A percentile compares a stretch with the other conserved stretches of the same genome.
phyloP scores from a whole-genome alignment of 2,888 invertebrate species.

The Stomorhina lunata region DNA sequence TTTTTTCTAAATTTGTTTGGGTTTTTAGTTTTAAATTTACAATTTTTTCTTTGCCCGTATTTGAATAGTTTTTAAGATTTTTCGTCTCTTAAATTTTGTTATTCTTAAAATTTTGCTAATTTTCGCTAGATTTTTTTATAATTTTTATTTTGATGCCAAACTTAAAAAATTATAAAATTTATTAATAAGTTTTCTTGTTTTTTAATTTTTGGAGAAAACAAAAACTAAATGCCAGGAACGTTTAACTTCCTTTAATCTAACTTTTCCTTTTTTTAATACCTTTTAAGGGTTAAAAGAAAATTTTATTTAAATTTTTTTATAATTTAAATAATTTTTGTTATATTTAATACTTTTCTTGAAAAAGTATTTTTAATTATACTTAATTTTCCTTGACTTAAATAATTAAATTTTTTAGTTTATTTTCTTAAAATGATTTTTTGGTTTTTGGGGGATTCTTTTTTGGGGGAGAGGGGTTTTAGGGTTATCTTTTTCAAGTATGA shows the following conservation, averaged over 20 bases:
- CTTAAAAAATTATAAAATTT: slow-evolving; percentile 54
- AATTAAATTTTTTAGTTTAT: slow-evolving; percentile 46
- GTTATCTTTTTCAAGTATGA: slow-evolving; percentile 20
- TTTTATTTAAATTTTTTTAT: slow-evolving; percentile 39
- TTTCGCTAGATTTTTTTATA: slow-evolving; percentile 72
- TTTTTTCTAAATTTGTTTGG: slow-evolving; percentile 61
- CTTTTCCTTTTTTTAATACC: slow-evolving; percentile 3
- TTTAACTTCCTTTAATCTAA: slow-evolving; percentile 47
- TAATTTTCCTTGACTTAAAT: slow-evolving; percentile 58
- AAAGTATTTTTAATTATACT: slow-evolving; percentile 33
- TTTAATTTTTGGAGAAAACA: slow-evolving; percentile 23
- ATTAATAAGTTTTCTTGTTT: neutral
- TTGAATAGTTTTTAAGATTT: slow-evolving; percentile 47
- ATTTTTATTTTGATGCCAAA: slow-evolving; percentile 48
- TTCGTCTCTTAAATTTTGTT: slow-evolving; percentile 29
- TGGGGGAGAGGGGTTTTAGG: neutral
- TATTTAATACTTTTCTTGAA: slow-evolving; percentile 19
- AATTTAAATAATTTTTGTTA: slow-evolving; percentile 24
- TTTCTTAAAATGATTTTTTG: slow-evolving; percentile 49
- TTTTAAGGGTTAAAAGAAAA: slow-evolving; percentile 29
- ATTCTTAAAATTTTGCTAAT: slow-evolving; percentile 77
- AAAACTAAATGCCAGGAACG: slow-evolving; percentile 65
- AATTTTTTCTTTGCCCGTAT: slow-evolving; percentile 55
- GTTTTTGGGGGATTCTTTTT: neutral
- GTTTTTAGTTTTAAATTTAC: slow-evolving; percentile 38